These are phyloP conservation scores for Acanthurus lineatus DNA, from an alignment of 2,797 vertebrate genomes.

Conservation along the genomic window DNA sequence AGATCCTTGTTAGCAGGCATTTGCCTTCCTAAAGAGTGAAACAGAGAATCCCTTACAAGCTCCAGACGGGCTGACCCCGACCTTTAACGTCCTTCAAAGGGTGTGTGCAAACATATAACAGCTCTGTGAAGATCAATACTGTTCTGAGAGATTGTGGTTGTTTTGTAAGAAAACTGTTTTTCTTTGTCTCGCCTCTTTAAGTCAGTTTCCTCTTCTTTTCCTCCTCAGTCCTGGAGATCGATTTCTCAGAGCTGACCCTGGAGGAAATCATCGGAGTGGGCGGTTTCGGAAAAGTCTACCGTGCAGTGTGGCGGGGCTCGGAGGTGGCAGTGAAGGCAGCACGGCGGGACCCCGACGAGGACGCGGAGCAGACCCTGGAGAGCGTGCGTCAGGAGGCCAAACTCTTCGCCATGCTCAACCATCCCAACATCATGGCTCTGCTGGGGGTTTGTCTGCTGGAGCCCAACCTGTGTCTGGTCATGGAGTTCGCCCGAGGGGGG, in stretches of 20 bases:
- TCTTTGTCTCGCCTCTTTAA: conserved; percentile 2
- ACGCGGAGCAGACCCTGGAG: conserved; percentile 93
- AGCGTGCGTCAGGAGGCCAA: conserved; percentile 98
- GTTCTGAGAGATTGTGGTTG: neutral
- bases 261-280: conserved; percentile 98
- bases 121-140: neutral
- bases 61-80: conserved; percentile 13
- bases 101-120: neutral
- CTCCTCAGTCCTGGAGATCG: conserved; percentile 91
- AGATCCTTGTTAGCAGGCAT: conserved; percentile 10
- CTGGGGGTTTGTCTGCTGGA: conserved; percentile 94
- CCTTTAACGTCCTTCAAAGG: conserved; percentile 10
- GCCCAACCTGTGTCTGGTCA: conserved; percentile 96
- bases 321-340: conserved; percentile 98
- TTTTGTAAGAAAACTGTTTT: neutral
- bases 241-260: conserved; percentile 93
- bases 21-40: conserved; percentile 3
- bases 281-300: conserved; percentile 97
- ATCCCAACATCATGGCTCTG: conserved; percentile 96
- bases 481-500: conserved; percentile 96
- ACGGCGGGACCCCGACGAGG: conserved; percentile 95
- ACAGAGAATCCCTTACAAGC: neutral
- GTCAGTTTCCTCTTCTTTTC: neutral
- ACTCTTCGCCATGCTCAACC: conserved; percentile 96
- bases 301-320: conserved; percentile 91